phyloP scores from a whole-genome alignment of 2,113 vertebrate genomes.

The Elephantulus edwardii region DNA sequence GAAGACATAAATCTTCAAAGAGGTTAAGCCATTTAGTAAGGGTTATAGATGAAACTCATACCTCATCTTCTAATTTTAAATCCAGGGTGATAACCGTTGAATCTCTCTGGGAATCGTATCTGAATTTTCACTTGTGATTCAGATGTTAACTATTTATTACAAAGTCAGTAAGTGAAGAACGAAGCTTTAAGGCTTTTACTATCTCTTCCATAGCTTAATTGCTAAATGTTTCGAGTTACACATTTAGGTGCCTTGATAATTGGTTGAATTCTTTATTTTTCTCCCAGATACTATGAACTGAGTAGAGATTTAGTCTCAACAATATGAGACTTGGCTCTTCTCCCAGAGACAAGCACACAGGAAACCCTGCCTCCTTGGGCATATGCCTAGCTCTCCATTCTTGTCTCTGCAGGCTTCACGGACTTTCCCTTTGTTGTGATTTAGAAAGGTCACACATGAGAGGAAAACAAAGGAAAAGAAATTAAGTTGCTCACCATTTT shows the following conservation, averaged over 20 bases:
- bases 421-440: neutral
- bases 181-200: neutral
- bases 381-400: neutral
- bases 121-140: constrained; percentile 13
- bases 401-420: too few species aligned
- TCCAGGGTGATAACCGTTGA: neutral
- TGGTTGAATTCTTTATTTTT: constrained; percentile 12
- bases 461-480: neutral
- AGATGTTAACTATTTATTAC: neutral
- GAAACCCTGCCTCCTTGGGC: neutral
- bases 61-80: neutral
- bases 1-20: neutral
- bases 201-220: neutral
- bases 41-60: neutral
- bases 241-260: neutral
- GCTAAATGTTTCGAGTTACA: neutral
- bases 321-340: neutral
- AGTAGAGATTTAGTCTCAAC: neutral
- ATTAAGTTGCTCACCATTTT: neutral
- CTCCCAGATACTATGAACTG: neutral
- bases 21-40: neutral
- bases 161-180: neutral
- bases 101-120: neutral
- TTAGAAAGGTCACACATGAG: neutral
- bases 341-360: neutral